Percentiles rank a stretch among this genome's conserved stretches.
Conservation (phyloP, 2,888 invertebrate genomes). For the Asteroscopus sphinx region DNA sequence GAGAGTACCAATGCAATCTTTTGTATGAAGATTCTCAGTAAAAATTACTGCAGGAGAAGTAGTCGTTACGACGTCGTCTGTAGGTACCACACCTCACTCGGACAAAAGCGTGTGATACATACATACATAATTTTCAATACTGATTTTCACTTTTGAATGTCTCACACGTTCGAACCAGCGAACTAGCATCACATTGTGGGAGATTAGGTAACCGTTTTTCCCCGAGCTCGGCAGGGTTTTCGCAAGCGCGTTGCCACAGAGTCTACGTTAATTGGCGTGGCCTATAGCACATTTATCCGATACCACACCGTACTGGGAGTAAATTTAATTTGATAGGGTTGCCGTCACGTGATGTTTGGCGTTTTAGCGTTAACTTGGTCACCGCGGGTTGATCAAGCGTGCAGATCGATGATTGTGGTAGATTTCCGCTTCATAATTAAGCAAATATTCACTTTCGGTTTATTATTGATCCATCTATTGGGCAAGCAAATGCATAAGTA, state of each 20-base stretch:
- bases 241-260: constrained; percentile 81
- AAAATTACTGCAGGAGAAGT: constrained; percentile 11
- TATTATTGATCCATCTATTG: constrained; percentile 37
- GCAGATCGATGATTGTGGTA: constrained; percentile 65
- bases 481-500: constrained; percentile 21
- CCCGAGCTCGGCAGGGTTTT: constrained; percentile 74
- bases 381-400: constrained; percentile 62
- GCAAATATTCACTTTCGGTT: constrained; percentile 52
- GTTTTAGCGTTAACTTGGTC: constrained; percentile 51
- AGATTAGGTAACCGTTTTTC: constrained; percentile 81
- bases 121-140: constrained; percentile 48
- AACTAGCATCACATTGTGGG: constrained; percentile 71
- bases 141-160: constrained; percentile 53
- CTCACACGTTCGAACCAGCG: constrained; percentile 46
- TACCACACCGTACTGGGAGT: constrained; percentile 46
- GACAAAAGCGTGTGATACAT: constrained; percentile 54
- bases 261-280: constrained; percentile 71
- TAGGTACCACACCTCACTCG: constrained; percentile 1
- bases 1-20: not conserved
- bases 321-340: constrained; percentile 67
- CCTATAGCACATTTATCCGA: constrained; percentile 63
- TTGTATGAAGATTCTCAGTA: constrained; percentile 1
- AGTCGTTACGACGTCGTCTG: not conserved
- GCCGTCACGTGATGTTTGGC: constrained; percentile 61
- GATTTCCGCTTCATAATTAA: constrained; percentile 66